Conservation (phyloP, 2,888 invertebrate species). For the Dorcus parallelipipedus region DNA sequence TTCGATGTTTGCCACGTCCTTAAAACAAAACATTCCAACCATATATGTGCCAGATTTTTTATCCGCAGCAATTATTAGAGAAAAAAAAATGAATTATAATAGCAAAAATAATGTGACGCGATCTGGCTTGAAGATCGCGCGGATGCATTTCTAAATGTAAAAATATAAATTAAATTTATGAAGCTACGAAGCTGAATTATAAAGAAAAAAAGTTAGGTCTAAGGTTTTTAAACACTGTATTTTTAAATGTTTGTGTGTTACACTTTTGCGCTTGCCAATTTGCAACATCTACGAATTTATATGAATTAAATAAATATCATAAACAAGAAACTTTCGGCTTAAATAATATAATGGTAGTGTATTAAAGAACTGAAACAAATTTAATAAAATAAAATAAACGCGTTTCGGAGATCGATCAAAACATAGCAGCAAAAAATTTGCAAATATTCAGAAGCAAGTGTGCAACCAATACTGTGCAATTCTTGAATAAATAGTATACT, state of each 20-base stretch:
- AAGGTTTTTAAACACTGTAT: slow-evolving; percentile 48
- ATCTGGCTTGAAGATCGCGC: slow-evolving; percentile 24
- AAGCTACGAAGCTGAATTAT: slow-evolving; percentile 29
- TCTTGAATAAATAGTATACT: slow-evolving; percentile 31
- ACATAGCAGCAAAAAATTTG: slow-evolving; percentile 2
- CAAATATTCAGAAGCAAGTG: slow-evolving; percentile 36
- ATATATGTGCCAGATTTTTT: slow-evolving; percentile 64
- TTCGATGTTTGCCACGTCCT: slow-evolving; percentile 5
- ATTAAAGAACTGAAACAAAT: slow-evolving; percentile 18
- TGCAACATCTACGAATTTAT: slow-evolving; percentile 36
- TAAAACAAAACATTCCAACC: slow-evolving; percentile 60
- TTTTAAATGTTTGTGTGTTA: slow-evolving; percentile 52
- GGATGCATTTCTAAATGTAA: slow-evolving; percentile 24
- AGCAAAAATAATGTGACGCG: slow-evolving; percentile 24
- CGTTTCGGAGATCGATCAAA: slow-evolving; percentile 5
- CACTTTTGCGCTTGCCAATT: slow-evolving; percentile 46
- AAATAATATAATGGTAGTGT: slow-evolving; percentile 4
- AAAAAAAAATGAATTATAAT: slow-evolving; percentile 35
- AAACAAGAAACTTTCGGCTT: slow-evolving; percentile 20
- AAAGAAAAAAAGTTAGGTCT: slow-evolving; percentile 23
- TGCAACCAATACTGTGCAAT: slow-evolving; percentile 46
- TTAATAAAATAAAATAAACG: background rate
- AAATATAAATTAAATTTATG: slow-evolving; percentile 20
- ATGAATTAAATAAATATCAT: slow-evolving; percentile 13
- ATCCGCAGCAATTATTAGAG: slow-evolving; percentile 46